Conservation (phyloP, 2,888 invertebrate species). For the Microplitis manilae region DNA sequence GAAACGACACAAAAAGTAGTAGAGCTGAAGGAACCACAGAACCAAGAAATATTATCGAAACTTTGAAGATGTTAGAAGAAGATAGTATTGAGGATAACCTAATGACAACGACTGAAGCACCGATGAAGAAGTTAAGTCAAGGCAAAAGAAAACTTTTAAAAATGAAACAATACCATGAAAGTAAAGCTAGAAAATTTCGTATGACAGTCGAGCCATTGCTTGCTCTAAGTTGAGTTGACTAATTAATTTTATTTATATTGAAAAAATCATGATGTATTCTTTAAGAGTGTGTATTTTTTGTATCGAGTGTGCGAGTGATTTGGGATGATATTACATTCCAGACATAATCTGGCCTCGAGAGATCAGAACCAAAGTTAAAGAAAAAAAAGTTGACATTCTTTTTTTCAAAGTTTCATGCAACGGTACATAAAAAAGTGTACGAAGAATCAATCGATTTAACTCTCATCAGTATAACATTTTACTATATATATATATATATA, state of each 20-base stretch:
- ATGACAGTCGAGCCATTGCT: constrained; percentile 66
- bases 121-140: constrained; percentile 67
- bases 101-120: constrained; percentile 60
- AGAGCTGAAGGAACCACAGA: constrained; percentile 70
- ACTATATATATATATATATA: too few species aligned
- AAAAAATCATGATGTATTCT: constrained; percentile 45
- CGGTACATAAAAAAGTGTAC: background rate
- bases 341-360: constrained; percentile 62
- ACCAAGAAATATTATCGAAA: constrained; percentile 90
- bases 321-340: constrained; percentile 54
- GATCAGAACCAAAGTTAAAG: constrained; percentile 66
- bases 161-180: constrained; percentile 67
- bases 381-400: constrained; percentile 28
- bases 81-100: constrained; percentile 39
- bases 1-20: constrained; percentile 77
- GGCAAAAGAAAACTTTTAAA: constrained; percentile 66
- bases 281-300: constrained; percentile 51
- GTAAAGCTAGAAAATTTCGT: constrained; percentile 67
- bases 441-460: background rate
- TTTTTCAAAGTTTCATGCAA: background rate
- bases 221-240: constrained; percentile 66
- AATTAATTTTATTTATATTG: constrained; percentile 8
- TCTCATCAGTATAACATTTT: too few species aligned
- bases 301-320: constrained; percentile 47
- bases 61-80: constrained; percentile 81